phyloP scores from a whole-genome alignment of 2,888 invertebrate genomes.

The Macrosoma leucophasiata region DNA sequence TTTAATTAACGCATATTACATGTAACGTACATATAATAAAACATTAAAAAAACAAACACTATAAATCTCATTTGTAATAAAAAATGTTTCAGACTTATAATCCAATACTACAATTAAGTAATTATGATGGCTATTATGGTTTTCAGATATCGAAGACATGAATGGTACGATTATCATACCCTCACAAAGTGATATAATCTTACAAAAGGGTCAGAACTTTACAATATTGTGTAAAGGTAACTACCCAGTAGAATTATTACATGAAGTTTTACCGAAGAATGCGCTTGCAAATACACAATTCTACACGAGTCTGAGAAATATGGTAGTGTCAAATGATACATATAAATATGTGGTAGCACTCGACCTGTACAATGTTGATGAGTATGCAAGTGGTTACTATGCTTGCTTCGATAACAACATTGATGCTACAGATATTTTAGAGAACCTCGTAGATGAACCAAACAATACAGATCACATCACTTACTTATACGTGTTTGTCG shows the following conservation, averaged over 20 bases:
- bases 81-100: no score
- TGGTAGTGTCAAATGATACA: slow-evolving; percentile 30
- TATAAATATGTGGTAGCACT: slow-evolving; percentile 61
- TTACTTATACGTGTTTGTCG: slow-evolving; percentile 62
- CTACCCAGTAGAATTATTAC: slow-evolving; percentile 42
- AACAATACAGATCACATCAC: slow-evolving; percentile 46
- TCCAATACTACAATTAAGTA: no score
- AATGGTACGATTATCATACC: slow-evolving; percentile 52
- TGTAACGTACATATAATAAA: no score
- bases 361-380: slow-evolving; percentile 57
- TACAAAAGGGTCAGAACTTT: slow-evolving; percentile 57
- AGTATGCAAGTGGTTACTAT: slow-evolving; percentile 71
- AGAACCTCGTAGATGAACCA: slow-evolving; percentile 48
- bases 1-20: no score
- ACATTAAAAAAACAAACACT: no score
- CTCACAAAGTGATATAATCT: slow-evolving; percentile 46
- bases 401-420: slow-evolving; percentile 67
- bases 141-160: slow-evolving; percentile 55
- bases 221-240: slow-evolving; percentile 53
- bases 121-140: slow-evolving; percentile 30
- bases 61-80: no score
- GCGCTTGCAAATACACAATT: slow-evolving; percentile 34
- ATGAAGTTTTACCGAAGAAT: slow-evolving; percentile 55
- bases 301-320: slow-evolving; percentile 28
- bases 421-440: slow-evolving; percentile 40